phyloP scores from a whole-genome alignment of 1,140 invertebrate genomes.

The Elysia chlorotica region DNA sequence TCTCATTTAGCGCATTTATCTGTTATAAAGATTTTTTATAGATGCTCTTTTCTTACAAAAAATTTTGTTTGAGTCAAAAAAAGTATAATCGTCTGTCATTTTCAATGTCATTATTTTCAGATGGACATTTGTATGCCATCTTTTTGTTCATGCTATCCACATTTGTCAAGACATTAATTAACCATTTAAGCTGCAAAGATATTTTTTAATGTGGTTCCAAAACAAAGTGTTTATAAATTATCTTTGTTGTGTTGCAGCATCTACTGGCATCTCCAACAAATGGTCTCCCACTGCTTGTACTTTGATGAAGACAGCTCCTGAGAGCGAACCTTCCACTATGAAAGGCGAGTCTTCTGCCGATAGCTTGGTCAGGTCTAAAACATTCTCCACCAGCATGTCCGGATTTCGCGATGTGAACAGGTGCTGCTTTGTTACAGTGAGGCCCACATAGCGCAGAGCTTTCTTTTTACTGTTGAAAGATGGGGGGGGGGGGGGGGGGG shows the following conservation, averaged over 20 bases:
- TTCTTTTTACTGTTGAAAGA: constrained; percentile 49
- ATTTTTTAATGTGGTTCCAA: background rate
- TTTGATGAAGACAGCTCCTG: constrained; percentile 50
- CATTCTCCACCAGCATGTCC: constrained; percentile 37
- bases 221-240: background rate
- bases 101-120: background rate
- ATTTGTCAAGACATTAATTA: background rate
- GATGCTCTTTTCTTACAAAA: too few species aligned
- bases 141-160: background rate
- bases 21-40: too few species aligned
- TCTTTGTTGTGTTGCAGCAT: background rate
- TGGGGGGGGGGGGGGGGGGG: too few species aligned
- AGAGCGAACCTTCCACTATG: constrained; percentile 44
- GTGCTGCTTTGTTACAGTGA: constrained; percentile 33
- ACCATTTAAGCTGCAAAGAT: background rate
- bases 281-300: constrained; percentile 37
- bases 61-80: too few species aligned
- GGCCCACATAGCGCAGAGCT: constrained; percentile 40
- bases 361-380: constrained; percentile 42
- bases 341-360: constrained; percentile 43
- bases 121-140: background rate
- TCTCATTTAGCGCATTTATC: too few species aligned
- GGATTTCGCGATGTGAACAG: constrained; percentile 32
- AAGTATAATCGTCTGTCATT: background rate
- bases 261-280: constrained; percentile 8